Evolutionary conservation across 2,888 invertebrate species (phyloP).

Genomic region (Flexamia atlantica): DNA sequence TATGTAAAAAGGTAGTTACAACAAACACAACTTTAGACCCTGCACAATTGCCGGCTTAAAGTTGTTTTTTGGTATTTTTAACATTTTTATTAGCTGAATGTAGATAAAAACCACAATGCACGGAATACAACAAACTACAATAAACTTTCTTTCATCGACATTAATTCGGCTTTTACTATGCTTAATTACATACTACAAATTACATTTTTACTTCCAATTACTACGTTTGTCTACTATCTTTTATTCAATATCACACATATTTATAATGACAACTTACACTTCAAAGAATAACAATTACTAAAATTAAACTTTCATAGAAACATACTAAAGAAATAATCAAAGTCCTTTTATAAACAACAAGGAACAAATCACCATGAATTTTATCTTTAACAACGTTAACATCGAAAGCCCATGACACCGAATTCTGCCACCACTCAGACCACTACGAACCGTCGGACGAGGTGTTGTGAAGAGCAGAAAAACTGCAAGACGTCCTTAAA

Average conservation of each 20-base stretch:
- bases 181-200: no score
- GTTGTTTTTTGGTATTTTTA: no score
- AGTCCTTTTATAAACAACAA: conserved; percentile 14
- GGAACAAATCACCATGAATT: conserved; percentile 32
- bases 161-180: neutral
- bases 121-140: no score
- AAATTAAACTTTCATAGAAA: neutral
- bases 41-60: no score
- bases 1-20: no score
- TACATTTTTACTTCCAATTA: neutral
- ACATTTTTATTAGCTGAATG: no score
- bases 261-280: neutral
- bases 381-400: conserved; percentile 13
- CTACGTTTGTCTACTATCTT: neutral
- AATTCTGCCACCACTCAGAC: neutral
- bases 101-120: no score
- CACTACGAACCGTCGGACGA: conserved; percentile 27
- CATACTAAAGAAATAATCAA: neutral
- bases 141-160: neutral
- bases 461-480: conserved; percentile 38
- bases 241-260: neutral
- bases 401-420: conserved; percentile 47
- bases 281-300: conserved; percentile 12
- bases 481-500: conserved; percentile 56
- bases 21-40: no score